phyloP scores from a whole-genome alignment of 2,888 invertebrate species.

The Orchesella flavescens region DNA sequence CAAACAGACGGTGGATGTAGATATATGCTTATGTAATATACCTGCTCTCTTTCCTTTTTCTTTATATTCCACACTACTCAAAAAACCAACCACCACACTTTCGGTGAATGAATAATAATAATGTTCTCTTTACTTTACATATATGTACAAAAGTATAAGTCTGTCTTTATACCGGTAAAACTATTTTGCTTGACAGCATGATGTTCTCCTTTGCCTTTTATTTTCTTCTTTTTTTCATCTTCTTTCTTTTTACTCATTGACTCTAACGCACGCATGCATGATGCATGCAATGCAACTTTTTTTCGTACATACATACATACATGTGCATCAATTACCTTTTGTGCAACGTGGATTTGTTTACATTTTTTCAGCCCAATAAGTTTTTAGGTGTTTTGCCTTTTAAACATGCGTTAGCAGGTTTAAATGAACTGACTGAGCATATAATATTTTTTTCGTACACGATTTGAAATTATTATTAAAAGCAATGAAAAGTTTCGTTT shows the following conservation, averaged over 20 bases:
- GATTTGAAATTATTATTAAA: not conserved
- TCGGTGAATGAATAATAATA: slow-evolving; percentile 11
- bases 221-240: slow-evolving; percentile 10
- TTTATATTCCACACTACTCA: not conserved
- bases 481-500: not conserved
- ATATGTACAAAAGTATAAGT: not conserved
- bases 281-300: slow-evolving; percentile 24
- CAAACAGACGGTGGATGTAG: not conserved
- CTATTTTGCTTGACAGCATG: slow-evolving; percentile 29
- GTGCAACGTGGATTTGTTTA: slow-evolving; percentile 1
- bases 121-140: not conserved
- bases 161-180: slow-evolving; percentile 36
- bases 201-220: slow-evolving; percentile 8
- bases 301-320: not conserved
- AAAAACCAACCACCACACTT: slow-evolving; percentile 7
- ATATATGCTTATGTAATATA: not conserved
- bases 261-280: slow-evolving; percentile 20
- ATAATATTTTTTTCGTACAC: not conserved
- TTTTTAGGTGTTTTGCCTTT: not conserved
- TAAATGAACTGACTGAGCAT: not conserved
- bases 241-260: slow-evolving; percentile 22
- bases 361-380: not conserved
- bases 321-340: not conserved
- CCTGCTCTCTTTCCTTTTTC: not conserved
- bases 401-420: no score